phyloP scores from a whole-genome alignment of 2,113 vertebrate species.

The Elgaria multicarinata region DNA sequence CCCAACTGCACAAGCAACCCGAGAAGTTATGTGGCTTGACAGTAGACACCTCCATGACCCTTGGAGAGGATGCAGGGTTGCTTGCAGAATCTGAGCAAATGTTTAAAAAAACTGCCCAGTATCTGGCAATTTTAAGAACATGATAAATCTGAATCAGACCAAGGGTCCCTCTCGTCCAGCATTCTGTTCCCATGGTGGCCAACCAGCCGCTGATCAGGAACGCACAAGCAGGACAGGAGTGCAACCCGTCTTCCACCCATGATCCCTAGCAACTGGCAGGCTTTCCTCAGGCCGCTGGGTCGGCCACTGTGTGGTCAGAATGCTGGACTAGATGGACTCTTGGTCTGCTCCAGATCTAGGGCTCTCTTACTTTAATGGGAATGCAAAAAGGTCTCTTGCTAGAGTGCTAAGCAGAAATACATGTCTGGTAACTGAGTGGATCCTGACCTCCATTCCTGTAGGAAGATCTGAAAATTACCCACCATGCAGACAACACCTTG shows the following conservation, averaged over 20 bases:
- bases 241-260: too few relatives aligned
- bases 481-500: conserved; percentile 94
- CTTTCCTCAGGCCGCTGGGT: too few relatives aligned
- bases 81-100: neutral
- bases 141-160: too few relatives aligned
- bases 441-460: conserved; percentile 49
- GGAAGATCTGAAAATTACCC: conserved; percentile 93
- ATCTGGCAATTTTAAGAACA: neutral
- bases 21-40: neutral
- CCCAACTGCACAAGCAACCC: neutral
- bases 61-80: neutral
- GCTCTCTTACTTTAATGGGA: neutral
- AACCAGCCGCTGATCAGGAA: too few relatives aligned
- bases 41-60: too few relatives aligned
- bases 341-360: too few relatives aligned
- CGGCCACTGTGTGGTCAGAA: too few relatives aligned
- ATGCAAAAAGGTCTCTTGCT: neutral
- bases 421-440: neutral
- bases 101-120: neutral
- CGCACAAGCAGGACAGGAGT: too few relatives aligned
- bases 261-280: too few relatives aligned
- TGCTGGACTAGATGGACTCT: too few relatives aligned
- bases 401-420: neutral
- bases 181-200: too few relatives aligned
- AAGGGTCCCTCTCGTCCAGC: neutral